Evolutionary conservation across 2,113 vertebrate genomes (phyloP).

Genomic region (Tragelaphus strepsiceros): DNA sequence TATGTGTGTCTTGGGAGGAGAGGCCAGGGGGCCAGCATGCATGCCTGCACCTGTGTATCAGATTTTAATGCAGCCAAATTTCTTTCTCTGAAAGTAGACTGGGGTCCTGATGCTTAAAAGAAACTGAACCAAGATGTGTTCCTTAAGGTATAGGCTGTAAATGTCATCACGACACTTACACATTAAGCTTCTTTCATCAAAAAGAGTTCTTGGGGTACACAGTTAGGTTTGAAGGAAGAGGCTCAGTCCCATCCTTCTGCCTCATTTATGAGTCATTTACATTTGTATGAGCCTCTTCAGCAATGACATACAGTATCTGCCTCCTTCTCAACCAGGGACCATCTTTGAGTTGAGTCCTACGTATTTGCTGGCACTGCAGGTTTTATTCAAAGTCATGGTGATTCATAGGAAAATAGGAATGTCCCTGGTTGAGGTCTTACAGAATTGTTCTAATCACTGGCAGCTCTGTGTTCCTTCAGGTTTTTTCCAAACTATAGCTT

Average conservation of each 20-base stretch:
- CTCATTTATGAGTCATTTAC: not conserved
- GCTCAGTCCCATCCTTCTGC: not conserved
- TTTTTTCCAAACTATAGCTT: not conserved
- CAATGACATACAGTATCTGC: not conserved
- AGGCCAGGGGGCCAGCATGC: fast-evolving
- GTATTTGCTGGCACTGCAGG: not conserved
- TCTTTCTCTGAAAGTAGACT: not conserved
- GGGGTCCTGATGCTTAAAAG: not conserved
- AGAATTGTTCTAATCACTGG: too few relatives aligned
- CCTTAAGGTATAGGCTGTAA: not conserved
- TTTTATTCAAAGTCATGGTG: not conserved
- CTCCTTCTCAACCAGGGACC: not conserved
- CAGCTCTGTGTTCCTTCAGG: not conserved
- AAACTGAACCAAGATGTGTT: not conserved
- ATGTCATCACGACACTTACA: not conserved
- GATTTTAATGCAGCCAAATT: not conserved
- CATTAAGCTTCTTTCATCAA: not conserved
- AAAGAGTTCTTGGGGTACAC: not conserved
- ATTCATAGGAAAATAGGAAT: not conserved
- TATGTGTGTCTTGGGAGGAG: not conserved
- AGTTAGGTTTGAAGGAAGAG: not conserved
- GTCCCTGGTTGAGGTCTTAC: not conserved
- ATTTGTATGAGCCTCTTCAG: not conserved
- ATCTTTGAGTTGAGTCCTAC: not conserved
- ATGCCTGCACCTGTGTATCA: not conserved